A percentile compares a stretch with the other conserved stretches of the same genome.
Conservation (phyloP, 2,888 invertebrate genomes). For the Amphipoea lucens region DNA sequence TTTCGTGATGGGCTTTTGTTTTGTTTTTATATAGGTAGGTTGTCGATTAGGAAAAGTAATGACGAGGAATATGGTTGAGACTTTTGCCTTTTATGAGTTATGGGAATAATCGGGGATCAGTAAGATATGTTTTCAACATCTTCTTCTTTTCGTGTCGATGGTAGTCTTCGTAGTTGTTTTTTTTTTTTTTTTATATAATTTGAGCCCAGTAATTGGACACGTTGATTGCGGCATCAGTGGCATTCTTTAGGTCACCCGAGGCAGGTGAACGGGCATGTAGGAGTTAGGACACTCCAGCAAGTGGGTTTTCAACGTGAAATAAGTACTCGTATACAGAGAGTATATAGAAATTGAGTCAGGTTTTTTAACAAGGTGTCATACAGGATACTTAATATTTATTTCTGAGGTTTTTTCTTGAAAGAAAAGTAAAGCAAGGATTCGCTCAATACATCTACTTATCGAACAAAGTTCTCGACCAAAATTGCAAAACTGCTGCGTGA, state of each 20-base stretch:
- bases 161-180: background rate
- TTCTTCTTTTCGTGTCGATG: background rate
- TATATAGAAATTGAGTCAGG: background rate
- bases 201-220: background rate
- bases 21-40: conserved; percentile 27
- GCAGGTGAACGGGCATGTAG: background rate
- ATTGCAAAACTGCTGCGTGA: conserved; percentile 26
- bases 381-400: background rate
- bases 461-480: conserved; percentile 4
- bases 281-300: background rate
- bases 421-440: background rate
- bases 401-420: background rate
- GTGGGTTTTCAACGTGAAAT: background rate
- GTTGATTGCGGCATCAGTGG: background rate
- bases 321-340: too few relatives aligned
- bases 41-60: background rate
- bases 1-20: conserved; percentile 42
- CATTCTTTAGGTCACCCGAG: background rate
- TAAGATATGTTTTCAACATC: background rate
- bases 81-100: background rate
- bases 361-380: background rate
- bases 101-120: background rate
- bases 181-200: background rate
- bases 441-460: background rate
- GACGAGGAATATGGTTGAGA: background rate